Evolutionary conservation across 2,113 vertebrate genomes (phyloP).

Genomic region (Tachycineta bicolor): DNA sequence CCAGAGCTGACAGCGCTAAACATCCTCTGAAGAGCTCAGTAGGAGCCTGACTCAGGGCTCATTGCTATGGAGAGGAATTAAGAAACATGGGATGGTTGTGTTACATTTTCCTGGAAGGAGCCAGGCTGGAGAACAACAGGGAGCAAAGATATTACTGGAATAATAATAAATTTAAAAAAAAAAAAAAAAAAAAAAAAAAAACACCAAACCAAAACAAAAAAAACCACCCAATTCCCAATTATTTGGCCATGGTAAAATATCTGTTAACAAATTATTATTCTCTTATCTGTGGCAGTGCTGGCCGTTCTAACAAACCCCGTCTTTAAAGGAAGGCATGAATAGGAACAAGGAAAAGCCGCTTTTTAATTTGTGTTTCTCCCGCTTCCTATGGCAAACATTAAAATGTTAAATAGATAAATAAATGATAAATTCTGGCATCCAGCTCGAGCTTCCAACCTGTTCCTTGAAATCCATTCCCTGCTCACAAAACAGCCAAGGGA

Average conservation of each 20-base stretch:
- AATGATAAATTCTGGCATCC: neutral
- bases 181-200: neutral
- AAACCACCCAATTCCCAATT: neutral
- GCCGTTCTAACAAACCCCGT: neutral
- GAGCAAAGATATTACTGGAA: constrained; percentile 23
- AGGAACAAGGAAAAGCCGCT: neutral
- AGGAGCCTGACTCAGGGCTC: neutral
- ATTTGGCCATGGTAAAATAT: neutral
- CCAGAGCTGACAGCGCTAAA: neutral
- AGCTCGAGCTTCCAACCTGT: neutral
- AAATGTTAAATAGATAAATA: neutral
- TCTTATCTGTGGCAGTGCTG: neutral
- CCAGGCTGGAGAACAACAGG: neutral
- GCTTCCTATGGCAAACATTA: neutral
- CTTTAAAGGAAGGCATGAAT: neutral
- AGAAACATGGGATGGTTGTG: neutral
- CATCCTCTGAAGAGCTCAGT: neutral
- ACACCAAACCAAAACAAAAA: too few species aligned
- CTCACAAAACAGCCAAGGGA: constrained; percentile 31
- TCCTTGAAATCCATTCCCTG: neutral
- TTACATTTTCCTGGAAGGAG: constrained; percentile 54
- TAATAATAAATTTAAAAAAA: neutral
- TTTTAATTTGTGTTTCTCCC: neutral
- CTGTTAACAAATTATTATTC: neutral
- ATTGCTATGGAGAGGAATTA: neutral